Evolutionary conservation across 2,888 invertebrate genomes (phyloP), one percentile per base, ranked within the genome.

Genomic region (Microchrysa polita): DNA sequence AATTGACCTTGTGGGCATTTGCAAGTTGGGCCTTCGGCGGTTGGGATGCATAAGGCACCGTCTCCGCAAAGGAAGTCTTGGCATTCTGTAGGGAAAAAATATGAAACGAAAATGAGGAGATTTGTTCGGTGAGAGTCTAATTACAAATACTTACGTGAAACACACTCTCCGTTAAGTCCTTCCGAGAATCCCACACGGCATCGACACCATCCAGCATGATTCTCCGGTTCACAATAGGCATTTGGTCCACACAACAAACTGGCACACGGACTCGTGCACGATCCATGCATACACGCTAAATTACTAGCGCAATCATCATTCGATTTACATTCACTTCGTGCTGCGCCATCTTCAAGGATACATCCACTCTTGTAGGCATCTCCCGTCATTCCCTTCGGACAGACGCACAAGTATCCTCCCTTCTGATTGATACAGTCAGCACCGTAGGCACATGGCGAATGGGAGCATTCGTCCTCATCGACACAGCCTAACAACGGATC

Each of bases 191-290:
- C 95, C 65, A 93, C 91, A 73, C 91, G 89, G 81, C 96, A 96
- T 77, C 93, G 90, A 82, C 96, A 96, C 92, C 93, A 93, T 7
- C 94, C 93, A 0, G 92, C 93, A 81, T 96, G 96, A 79, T 93
- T 91, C 77, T 94, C 93, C 0, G 94, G 91, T 84, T 95, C 94
- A 82, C 96, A 96, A 80, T 91, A 91, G 0, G 96, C 93, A 83
- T 96, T 93, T 0, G 90, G 86, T 40, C 95, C 95, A 81, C 96
- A 96, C 1, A 91, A 88, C 65, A 95, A 86, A 72, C 88, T 89
- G 23, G 88, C 88, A 80, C 96, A 96, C 0, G 95, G 95, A 81
- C 93, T 94, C 1, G 92, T 86, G 81, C 96, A 96, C 65, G 89
- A 90, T 57, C 92, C 92, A 73, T 92, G 90, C 42, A 91, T 87